phyloP scores from a whole-genome alignment of 2,888 invertebrate genomes.

The Calameuta filiformis region DNA sequence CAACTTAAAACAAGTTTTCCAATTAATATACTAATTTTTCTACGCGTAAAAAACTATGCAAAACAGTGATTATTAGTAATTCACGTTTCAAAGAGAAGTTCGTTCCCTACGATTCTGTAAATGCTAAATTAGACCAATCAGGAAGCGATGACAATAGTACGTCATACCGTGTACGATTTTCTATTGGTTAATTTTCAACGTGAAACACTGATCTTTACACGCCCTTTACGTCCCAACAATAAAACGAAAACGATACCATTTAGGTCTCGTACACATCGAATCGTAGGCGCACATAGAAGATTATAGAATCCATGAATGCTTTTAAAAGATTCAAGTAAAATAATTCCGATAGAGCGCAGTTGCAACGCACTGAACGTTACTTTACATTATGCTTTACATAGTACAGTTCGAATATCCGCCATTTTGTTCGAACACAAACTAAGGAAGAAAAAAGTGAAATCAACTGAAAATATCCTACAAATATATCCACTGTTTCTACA shows the following conservation, averaged over 20 bases:
- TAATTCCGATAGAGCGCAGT: neutral
- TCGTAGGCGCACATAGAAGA: neutral
- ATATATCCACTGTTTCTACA: neutral
- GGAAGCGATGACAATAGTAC: neutral
- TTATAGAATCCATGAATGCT: neutral
- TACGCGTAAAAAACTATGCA: neutral
- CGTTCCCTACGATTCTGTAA: neutral
- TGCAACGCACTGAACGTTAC: neutral
- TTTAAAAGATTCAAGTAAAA: neutral
- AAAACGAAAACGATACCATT: neutral
- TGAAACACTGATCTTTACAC: neutral
- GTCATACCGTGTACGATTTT: neutral
- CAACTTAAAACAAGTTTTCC: neutral
- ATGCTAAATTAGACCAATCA: neutral
- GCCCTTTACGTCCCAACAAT: neutral
- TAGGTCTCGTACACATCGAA: neutral
- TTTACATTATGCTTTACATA: neutral
- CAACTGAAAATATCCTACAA: neutral
- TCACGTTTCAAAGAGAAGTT: conserved; percentile 1
- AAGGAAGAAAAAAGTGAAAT: neutral
- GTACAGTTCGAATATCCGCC: neutral
- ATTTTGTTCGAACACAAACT: neutral
- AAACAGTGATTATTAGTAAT: neutral
- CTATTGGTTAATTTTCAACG: neutral
- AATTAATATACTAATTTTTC: neutral